phyloP scores from a whole-genome alignment of 1,140 invertebrate genomes.

The Sitophilus oryzae region DNA sequence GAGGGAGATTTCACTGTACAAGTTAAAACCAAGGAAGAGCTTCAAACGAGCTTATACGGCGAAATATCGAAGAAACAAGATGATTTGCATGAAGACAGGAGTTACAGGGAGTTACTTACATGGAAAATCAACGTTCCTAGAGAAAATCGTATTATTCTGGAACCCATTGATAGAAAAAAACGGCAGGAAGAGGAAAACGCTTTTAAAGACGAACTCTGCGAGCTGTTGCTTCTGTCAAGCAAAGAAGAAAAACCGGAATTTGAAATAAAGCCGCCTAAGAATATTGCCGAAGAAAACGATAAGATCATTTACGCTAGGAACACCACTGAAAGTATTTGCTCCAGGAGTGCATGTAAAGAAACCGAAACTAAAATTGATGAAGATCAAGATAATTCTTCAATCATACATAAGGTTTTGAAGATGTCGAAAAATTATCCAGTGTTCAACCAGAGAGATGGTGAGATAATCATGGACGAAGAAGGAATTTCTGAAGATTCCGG shows the following conservation, averaged over 20 bases:
- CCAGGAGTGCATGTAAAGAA: conserved; percentile 13
- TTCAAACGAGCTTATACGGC: conserved; percentile 4
- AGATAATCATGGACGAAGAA: conserved; percentile 5
- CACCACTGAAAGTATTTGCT: conserved; percentile 6
- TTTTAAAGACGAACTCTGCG: conserved; percentile 20
- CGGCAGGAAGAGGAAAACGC: conserved; percentile 4
- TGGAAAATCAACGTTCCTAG: conserved; percentile 27
- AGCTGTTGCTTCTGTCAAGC: conserved; percentile 18
- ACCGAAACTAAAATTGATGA: conserved; percentile 5
- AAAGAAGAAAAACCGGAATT: conserved; percentile 20
- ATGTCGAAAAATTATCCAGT: conserved; percentile 25
- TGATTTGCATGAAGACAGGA: conserved; percentile 14
- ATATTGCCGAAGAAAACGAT: conserved; percentile 25
- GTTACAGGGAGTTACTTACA: conserved; percentile 27
- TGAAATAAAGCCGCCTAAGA: conserved; percentile 12
- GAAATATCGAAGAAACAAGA: neutral
- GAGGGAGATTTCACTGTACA: conserved; percentile 19
- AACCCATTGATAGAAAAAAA: conserved; percentile 19
- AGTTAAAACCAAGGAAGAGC: conserved; percentile 23
- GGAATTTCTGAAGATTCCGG: conserved; percentile 6
- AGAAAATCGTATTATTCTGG: conserved; percentile 26
- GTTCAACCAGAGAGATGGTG: conserved; percentile 15
- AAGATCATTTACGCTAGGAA: conserved; percentile 23
- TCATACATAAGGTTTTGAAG: conserved; percentile 23
- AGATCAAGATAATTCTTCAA: conserved; percentile 7